phyloP scores from a whole-genome alignment of 2,797 vertebrate species.

The Sardinella longiceps region DNA sequence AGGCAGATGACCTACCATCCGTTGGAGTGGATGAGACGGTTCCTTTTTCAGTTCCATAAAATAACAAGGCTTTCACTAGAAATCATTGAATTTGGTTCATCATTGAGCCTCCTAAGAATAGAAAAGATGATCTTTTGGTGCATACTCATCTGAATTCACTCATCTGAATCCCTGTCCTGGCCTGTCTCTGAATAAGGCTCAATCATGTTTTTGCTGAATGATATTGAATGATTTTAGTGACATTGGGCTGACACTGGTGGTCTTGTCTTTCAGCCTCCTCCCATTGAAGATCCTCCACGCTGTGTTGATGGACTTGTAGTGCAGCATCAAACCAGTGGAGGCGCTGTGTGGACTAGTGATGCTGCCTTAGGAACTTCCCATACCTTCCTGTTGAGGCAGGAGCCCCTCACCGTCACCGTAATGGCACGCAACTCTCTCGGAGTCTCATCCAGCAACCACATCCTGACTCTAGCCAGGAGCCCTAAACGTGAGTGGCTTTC shows the following conservation, averaged over 20 bases:
- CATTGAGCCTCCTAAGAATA: not conserved
- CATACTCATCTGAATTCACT: not conserved
- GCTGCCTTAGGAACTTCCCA: slow-evolving; percentile 70
- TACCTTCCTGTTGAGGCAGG: slow-evolving; percentile 81
- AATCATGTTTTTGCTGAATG: too few relatives aligned
- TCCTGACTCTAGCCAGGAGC: slow-evolving; percentile 81
- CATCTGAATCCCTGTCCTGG: too few relatives aligned
- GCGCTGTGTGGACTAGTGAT: slow-evolving; percentile 62
- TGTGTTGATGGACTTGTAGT: slow-evolving; percentile 82
- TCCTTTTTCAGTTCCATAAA: not conserved
- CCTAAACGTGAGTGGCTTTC: slow-evolving; percentile 70
- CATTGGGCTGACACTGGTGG: not conserved
- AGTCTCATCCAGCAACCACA: slow-evolving; percentile 79
- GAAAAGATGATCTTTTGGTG: not conserved
- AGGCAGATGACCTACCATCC: too few relatives aligned
- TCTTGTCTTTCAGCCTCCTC: slow-evolving; percentile 56
- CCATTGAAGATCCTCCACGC: slow-evolving; percentile 65
- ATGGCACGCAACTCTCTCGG: slow-evolving; percentile 86
- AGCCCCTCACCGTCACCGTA: slow-evolving; percentile 77
- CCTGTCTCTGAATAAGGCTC: too few relatives aligned
- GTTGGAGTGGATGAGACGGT: not conserved
- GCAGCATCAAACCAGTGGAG: slow-evolving; percentile 64
- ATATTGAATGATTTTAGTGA: not conserved
- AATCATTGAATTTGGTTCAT: not conserved
- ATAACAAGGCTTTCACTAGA: not conserved